A percentile compares a stretch with the other conserved stretches of the same genome.
These are phyloP conservation scores for Brachionus plicatilis DNA, from an alignment of 1,140 invertebrate species.

Conservation along the genomic window DNA sequence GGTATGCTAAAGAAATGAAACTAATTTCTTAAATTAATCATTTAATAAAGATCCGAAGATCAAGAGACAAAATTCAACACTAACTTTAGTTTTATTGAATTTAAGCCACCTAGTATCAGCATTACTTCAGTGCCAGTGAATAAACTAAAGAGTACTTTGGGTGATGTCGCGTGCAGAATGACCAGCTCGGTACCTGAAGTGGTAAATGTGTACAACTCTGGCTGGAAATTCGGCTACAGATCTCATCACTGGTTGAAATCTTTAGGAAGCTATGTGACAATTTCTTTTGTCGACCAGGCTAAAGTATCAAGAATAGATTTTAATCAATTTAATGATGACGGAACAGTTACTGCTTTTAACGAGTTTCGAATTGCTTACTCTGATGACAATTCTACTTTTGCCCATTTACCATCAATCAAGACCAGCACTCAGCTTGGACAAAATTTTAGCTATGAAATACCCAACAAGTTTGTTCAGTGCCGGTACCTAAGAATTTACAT, in stretches of 20 bases:
- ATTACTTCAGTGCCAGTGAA: neutral
- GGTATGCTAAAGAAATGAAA: neutral
- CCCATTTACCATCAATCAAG: neutral
- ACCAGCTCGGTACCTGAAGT: neutral
- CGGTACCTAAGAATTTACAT: conserved; percentile 30
- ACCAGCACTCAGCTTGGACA: neutral
- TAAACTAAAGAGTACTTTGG: neutral
- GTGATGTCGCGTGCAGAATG: neutral
- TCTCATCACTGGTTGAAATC: conserved; percentile 25
- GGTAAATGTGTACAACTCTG: neutral
- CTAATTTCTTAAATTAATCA: neutral
- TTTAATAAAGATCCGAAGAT: neutral
- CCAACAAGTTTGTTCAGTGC: neutral
- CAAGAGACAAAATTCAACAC: neutral
- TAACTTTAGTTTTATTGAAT: neutral
- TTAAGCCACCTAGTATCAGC: neutral
- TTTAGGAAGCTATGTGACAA: neutral
- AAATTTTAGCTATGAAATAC: neutral
- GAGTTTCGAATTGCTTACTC: neutral
- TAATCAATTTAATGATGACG: neutral
- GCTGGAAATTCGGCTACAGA: conserved; percentile 24
- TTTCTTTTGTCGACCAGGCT: neutral
- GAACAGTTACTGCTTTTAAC: neutral
- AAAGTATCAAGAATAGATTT: neutral
- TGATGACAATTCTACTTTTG: conserved; percentile 16